Percentiles rank a stretch among this genome's conserved stretches.
Conservation (phyloP, 2,888 invertebrate species). For the Cylindroiulus punctatus region DNA sequence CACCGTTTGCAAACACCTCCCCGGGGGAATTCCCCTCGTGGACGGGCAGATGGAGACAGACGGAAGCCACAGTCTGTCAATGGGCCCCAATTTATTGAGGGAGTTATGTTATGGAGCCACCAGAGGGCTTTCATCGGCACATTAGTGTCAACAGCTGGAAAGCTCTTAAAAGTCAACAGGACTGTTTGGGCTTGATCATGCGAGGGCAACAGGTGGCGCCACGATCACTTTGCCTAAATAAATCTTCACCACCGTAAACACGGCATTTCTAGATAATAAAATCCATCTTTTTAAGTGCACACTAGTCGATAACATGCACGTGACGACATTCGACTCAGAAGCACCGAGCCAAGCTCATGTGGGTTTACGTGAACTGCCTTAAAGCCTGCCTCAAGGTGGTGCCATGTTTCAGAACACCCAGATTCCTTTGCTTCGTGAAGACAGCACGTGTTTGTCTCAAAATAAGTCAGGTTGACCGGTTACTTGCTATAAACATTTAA, state of each 20-base stretch:
- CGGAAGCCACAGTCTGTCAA: conserved; percentile 4
- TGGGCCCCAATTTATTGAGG: background rate
- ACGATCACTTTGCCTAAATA: background rate
- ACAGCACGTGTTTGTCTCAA: no score
- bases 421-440: no score
- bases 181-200: background rate
- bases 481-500: no score
- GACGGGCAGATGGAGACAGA: background rate
- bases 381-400: no score
- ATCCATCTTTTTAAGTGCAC: background rate
- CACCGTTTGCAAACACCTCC: background rate
- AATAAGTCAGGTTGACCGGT: no score
- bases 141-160: conserved; percentile 19
- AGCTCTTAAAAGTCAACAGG: conserved; percentile 2
- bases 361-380: no score
- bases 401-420: no score
- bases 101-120: background rate
- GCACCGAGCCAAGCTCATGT: no score
- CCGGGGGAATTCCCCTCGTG: background rate
- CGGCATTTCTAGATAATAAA: background rate
- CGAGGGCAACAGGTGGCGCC: conserved; percentile 19
- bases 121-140: conserved; percentile 19
- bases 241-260: background rate
- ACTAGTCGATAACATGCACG: background rate
- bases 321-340: background rate